phyloP scores from a whole-genome alignment of 2,888 invertebrate species.

The Epistrophe grossulariae region DNA sequence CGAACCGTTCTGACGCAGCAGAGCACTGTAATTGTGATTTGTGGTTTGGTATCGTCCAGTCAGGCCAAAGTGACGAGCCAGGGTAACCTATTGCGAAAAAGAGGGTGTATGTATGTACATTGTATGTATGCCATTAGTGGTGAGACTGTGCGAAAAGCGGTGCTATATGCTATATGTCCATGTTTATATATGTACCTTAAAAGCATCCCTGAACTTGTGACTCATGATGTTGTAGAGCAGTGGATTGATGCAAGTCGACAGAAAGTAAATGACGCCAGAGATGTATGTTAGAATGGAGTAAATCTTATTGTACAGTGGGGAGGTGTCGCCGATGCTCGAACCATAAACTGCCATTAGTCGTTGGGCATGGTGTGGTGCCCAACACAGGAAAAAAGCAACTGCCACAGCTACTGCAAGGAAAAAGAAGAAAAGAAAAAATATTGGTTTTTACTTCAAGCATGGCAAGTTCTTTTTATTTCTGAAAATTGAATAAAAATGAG shows the following conservation, averaged over 20 bases:
- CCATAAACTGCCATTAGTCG: slow-evolving; percentile 92
- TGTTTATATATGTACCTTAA: slow-evolving; percentile 84
- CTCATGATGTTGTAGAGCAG: slow-evolving; percentile 90
- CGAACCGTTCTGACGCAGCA: slow-evolving; percentile 82
- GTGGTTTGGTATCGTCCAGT: slow-evolving; percentile 80
- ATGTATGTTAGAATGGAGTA: slow-evolving; percentile 88
- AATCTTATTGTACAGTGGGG: slow-evolving; percentile 84
- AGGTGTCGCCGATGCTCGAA: slow-evolving; percentile 80
- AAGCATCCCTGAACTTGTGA: slow-evolving; percentile 88
- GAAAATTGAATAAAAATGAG: slow-evolving; percentile 5
- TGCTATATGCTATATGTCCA: not conserved
- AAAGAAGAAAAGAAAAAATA: slow-evolving; percentile 53
- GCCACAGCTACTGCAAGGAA: slow-evolving; percentile 91
- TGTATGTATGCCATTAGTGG: slow-evolving; percentile 9
- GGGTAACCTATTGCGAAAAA: slow-evolving; percentile 79
- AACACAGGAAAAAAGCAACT: slow-evolving; percentile 92
- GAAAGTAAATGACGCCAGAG: slow-evolving; percentile 88
- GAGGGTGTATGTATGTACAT: not conserved
- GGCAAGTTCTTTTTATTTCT: slow-evolving; percentile 1
- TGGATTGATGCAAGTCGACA: slow-evolving; percentile 89
- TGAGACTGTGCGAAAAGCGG: slow-evolving; percentile 7
- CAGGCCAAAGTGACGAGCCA: slow-evolving; percentile 82
- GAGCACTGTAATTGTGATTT: slow-evolving; percentile 82
- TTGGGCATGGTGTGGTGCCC: slow-evolving; percentile 97
- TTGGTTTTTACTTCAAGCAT: slow-evolving; percentile 1